phyloP scores from a whole-genome alignment of 1,140 invertebrate species.

The Globodera rostochiensis region DNA sequence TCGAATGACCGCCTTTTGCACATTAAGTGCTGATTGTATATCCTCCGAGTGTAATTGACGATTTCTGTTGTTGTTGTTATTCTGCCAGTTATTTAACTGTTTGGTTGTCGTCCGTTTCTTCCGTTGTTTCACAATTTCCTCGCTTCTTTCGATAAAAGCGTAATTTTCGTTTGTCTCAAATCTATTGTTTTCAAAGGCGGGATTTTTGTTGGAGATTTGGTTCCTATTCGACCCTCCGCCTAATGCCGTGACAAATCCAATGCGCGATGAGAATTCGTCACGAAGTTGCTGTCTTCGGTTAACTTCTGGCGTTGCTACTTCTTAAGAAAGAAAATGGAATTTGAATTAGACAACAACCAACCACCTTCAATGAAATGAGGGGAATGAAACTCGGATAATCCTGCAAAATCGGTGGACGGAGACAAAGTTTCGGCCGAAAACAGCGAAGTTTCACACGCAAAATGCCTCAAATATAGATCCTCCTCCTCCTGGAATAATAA shows the following conservation, averaged over 20 bases:
- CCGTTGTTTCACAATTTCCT: not conserved
- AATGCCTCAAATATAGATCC: too few species aligned
- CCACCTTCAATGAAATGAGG: too few species aligned
- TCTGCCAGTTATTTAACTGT: not conserved
- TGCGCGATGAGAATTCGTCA: not conserved
- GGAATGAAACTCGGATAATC: too few species aligned
- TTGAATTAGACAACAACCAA: too few species aligned
- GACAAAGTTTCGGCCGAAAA: too few species aligned
- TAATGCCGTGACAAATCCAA: not conserved
- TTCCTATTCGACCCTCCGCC: not conserved
- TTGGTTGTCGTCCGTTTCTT: not conserved
- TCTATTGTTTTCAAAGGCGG: not conserved
- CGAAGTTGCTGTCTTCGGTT: not conserved
- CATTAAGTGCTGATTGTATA: not conserved
- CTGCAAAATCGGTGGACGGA: too few species aligned
- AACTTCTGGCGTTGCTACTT: not conserved
- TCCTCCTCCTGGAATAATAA: too few species aligned
- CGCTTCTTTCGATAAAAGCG: not conserved
- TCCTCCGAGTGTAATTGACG: not conserved
- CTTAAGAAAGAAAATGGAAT: too few species aligned
- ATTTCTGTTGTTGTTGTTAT: not conserved
- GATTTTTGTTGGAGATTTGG: not conserved
- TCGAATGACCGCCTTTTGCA: not conserved
- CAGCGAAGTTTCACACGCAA: too few species aligned
- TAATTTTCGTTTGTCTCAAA: not conserved